Base-by-base conservation (phyloP, 2,797 vertebrate species). In the Hyperoplus immaculatus region DNA sequence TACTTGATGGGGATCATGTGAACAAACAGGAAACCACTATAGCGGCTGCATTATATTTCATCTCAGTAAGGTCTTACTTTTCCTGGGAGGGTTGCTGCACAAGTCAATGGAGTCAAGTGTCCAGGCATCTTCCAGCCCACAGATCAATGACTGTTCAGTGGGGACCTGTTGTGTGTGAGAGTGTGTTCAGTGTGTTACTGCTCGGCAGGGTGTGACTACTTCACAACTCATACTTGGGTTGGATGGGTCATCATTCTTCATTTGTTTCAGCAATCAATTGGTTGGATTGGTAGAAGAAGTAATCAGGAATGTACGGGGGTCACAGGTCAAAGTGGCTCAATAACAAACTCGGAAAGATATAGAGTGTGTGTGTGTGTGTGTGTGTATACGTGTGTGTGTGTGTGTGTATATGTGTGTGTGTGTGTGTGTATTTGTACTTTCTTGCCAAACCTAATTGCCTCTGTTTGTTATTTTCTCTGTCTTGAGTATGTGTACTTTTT, bases 131-230 rank as follows among this genome's bases (percentile, higher is more conserved):
- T 50, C 55, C 62, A 62, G 69, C 47, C 57, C 41, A 18, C 55
- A 69, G 84, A 84, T 88, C 84, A 86, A 76, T 67, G 50, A n/a
- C 47, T 64, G 54, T 57, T 21, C 66, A 75, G 47, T 18, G 13
- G 51, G 43, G 53, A 60, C 59, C 12, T 46, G 42, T 47, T 54
- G 14, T 16, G 51, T 58, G 54, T 54, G 64, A 47, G 62, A 56
- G 54, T 60, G 38, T 38, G 67, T 45, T 49, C 46, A 43, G 55
- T 75, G 39, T 57, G 74, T 72, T 73, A 46, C 56, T 68, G 77
- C 62, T 74, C 73, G 60, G 69, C 47, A 29, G 61, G 43, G 73
- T 78, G 68, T 77, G 69, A 73, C 9, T 18, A 67, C 69, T 67
- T 62, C 64, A 67, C 7, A 10, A 43, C 74, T 88, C 67, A 83